Conservation (phyloP, 92 coral and sea anemone species). For the Epizoanthus stellaris region DNA sequence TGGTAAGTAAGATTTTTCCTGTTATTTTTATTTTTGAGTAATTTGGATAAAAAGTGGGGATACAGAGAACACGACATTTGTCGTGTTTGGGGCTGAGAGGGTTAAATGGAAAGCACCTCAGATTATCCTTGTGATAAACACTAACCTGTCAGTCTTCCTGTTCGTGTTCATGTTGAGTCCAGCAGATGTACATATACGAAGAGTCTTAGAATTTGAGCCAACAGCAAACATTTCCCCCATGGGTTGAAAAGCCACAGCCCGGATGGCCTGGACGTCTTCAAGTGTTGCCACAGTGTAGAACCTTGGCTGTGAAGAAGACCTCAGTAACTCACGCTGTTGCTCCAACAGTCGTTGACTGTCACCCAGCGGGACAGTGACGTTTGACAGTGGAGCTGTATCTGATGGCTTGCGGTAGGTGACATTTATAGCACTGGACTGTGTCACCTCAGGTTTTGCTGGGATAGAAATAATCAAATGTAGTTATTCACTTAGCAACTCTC, state of each 20-base stretch:
- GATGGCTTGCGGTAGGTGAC: slow-evolving; percentile 73
- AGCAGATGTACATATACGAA: slow-evolving; percentile 80
- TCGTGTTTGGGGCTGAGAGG: too few relatives aligned
- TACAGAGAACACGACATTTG: too few relatives aligned
- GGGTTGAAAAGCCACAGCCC: slow-evolving; percentile 96
- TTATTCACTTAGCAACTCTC: too few relatives aligned
- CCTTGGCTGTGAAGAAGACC: slow-evolving; percentile 60
- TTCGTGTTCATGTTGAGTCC: slow-evolving; percentile 57
- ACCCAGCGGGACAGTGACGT: slow-evolving; percentile 29
- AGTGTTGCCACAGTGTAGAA: slow-evolving; percentile 81
- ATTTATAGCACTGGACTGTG: slow-evolving; percentile 40
- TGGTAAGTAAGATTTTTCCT: too few relatives aligned
- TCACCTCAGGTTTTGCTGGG: slow-evolving; percentile 32
- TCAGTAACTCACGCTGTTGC: slow-evolving; percentile 58
- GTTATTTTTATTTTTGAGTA: too few relatives aligned
- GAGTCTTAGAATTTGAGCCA: slow-evolving; percentile 91
- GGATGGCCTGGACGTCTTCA: slow-evolving; percentile 91
- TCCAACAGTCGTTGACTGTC: slow-evolving; percentile 40
- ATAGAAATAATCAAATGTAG: neutral
- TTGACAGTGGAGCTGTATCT: slow-evolving; percentile 51
- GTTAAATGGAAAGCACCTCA: neutral
- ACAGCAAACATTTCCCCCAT: slow-evolving; percentile 88
- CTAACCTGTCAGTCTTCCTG: slow-evolving; percentile 64
- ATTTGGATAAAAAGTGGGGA: too few relatives aligned
- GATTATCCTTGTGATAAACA: neutral